phyloP scores from a whole-genome alignment of 2,113 vertebrate species.

The Aspidoscelis tigris region DNA sequence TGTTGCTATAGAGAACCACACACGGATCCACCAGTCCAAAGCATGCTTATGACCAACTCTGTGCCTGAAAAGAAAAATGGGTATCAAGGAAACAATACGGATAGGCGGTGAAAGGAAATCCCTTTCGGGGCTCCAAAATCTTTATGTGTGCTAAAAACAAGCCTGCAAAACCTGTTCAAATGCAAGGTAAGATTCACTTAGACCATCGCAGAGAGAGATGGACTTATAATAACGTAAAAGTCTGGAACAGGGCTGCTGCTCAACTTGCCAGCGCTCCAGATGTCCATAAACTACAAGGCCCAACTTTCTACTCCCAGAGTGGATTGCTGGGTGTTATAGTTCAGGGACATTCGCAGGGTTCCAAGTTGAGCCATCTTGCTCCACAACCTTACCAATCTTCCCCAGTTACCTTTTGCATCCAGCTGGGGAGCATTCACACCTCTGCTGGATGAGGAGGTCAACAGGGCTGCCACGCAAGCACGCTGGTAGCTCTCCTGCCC shows the following conservation, averaged over 20 bases:
- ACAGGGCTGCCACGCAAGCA: too few species aligned
- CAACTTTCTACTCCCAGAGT: too few species aligned
- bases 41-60: conserved; percentile 67
- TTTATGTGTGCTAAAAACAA: conserved; percentile 34
- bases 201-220: background rate
- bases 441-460: too few species aligned
- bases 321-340: too few species aligned
- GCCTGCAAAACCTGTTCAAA: conserved; percentile 46
- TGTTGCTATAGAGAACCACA: conserved; percentile 75
- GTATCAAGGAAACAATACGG: conserved; percentile 50
- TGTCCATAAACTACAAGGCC: too few species aligned
- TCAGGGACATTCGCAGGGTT: too few species aligned
- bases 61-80: conserved; percentile 60
- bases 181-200: conserved; percentile 40
- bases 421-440: too few species aligned
- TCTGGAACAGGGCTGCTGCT: background rate
- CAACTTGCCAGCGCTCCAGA: background rate
- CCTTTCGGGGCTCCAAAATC: conserved; percentile 56
- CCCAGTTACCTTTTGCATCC: too few species aligned
- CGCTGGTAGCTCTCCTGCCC: too few species aligned
- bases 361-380: too few species aligned
- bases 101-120: conserved; percentile 65
- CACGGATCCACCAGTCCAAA: conserved; percentile 67
- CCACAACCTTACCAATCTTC: too few species aligned
- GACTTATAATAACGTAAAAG: background rate